Evolutionary conservation across 2,797 vertebrate genomes (phyloP).

Genomic region (Alcedo atthis): DNA sequence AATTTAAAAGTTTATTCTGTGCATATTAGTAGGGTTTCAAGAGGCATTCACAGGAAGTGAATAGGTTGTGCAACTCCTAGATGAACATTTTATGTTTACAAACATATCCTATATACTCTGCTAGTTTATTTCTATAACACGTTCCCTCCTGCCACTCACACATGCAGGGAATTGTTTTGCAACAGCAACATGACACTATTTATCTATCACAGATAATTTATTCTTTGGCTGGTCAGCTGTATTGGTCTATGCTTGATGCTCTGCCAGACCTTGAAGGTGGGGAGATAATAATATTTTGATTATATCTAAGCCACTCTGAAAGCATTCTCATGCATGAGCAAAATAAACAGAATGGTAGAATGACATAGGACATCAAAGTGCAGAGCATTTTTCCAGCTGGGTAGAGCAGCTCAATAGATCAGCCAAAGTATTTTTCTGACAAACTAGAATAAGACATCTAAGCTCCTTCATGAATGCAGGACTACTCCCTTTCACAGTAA

Average conservation of each 20-base stretch:
- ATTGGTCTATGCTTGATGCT: background rate
- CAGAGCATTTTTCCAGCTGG: background rate
- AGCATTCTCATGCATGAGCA: slow-evolving; percentile 15
- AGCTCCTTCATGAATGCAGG: background rate
- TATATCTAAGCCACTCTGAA: slow-evolving; percentile 15
- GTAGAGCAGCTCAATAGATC: background rate
- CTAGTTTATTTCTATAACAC: background rate
- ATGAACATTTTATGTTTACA: slow-evolving; percentile 24
- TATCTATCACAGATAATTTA: slow-evolving; percentile 42
- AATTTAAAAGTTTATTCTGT: slow-evolving; percentile 8
- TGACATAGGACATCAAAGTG: background rate
- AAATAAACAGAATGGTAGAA: slow-evolving; percentile 10
- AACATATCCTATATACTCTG: background rate
- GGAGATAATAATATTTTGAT: slow-evolving; percentile 47
- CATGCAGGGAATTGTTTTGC: slow-evolving; percentile 7
- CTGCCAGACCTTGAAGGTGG: slow-evolving; percentile 32
- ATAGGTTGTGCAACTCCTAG: background rate
- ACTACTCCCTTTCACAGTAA: background rate
- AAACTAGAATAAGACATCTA: background rate
- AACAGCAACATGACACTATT: background rate
- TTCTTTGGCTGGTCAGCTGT: slow-evolving; percentile 8
- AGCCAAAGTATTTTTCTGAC: background rate
- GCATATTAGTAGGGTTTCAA: background rate
- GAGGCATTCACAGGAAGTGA: background rate
- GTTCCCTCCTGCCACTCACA: background rate